Percentiles rank a stretch among this genome's conserved stretches.
These are phyloP conservation scores for Phortica variegata DNA, from an alignment of 1,140 invertebrate genomes.

Conservation along the genomic window DNA sequence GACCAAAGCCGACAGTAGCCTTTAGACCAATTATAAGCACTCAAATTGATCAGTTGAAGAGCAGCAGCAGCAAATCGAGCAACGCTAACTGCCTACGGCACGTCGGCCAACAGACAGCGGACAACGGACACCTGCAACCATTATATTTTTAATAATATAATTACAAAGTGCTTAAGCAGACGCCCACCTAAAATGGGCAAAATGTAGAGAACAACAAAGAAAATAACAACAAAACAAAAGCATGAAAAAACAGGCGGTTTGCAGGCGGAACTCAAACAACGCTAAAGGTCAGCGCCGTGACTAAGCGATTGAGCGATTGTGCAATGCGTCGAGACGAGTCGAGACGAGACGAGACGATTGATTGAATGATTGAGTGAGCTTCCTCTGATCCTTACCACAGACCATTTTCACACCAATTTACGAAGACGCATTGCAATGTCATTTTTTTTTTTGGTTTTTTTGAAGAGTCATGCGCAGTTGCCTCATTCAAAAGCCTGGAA, in stretches of 20 bases:
- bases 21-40: constrained; percentile 37
- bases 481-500: constrained; percentile 19
- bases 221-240: too few relatives aligned
- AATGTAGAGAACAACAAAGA: too few relatives aligned
- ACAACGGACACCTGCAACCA: constrained; percentile 9
- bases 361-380: too few relatives aligned
- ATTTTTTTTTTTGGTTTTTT: too few relatives aligned
- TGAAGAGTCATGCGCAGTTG: too few relatives aligned
- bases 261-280: too few relatives aligned
- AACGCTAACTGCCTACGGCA: not conserved
- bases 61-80: too few relatives aligned
- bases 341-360: too few relatives aligned
- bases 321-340: too few relatives aligned
- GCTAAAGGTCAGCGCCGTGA: constrained; percentile 16
- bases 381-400: constrained; percentile 18
- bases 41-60: not conserved
- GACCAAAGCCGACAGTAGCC: too few relatives aligned
- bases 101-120: constrained; percentile 8
- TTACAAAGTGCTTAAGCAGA: constrained; percentile 41
- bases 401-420: not conserved
- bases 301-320: constrained; percentile 29
- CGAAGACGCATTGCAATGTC: not conserved
- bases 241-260: constrained; percentile 32
- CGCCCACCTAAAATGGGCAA: constrained; percentile 53
- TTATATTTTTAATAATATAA: constrained; percentile 45